A percentile compares a stretch with the other conserved stretches of the same genome.
phyloP scores from a whole-genome alignment of 2,888 invertebrate species.

The Hirtodrosophila confusa region DNA sequence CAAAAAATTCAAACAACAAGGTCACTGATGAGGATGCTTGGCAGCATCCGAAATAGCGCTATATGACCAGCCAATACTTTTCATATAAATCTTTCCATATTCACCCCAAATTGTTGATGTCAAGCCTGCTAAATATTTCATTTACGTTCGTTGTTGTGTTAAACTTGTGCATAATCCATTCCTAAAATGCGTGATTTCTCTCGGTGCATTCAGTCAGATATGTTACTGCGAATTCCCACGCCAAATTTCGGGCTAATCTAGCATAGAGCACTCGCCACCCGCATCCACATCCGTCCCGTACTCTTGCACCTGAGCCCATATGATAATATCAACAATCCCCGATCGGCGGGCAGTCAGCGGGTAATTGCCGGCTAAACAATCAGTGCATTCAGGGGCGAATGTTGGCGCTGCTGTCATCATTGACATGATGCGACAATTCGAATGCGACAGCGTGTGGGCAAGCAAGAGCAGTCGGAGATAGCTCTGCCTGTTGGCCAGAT shows the following conservation, averaged over 20 bases:
- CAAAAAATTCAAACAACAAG: no score
- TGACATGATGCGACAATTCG: constrained; percentile 73
- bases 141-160: no score
- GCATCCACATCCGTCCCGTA: background rate
- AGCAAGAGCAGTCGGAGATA: constrained; percentile 37
- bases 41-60: no score
- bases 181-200: background rate
- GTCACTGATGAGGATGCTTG: no score
- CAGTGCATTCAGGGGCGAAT: constrained; percentile 56
- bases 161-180: no score
- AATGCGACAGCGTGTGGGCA: constrained; percentile 52
- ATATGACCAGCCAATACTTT: no score
- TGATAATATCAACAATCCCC: constrained; percentile 3
- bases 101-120: no score
- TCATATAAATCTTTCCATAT: no score
- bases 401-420: constrained; percentile 68
- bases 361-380: constrained; percentile 63
- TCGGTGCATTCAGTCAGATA: constrained; percentile 6
- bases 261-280: constrained; percentile 10
- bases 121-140: no score
- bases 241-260: constrained; percentile 22
- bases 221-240: constrained; percentile 33
- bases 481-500: constrained; percentile 33
- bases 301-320: constrained; percentile 8
- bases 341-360: constrained; percentile 24